Conservation (phyloP, 2,113 vertebrate genomes). For the Columba livia region DNA sequence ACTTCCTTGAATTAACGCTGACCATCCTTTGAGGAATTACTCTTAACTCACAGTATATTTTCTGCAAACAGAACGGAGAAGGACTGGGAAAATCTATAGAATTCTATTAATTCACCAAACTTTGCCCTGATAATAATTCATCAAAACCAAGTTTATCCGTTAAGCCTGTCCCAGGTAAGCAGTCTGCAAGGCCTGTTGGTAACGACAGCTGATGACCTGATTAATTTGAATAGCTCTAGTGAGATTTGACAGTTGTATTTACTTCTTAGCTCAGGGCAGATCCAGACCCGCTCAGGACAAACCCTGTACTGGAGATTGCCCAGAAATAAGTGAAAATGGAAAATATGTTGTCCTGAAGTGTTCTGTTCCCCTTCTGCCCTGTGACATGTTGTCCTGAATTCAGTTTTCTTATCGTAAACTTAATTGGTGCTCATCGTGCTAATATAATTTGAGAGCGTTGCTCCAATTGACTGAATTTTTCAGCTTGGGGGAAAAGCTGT, state of each 20-base stretch:
- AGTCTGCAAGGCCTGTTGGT: background rate
- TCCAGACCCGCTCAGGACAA: background rate
- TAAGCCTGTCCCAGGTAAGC: background rate
- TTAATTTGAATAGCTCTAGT: background rate
- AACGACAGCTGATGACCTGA: background rate
- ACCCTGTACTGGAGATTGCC: background rate
- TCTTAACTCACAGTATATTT: background rate
- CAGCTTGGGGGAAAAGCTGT: background rate
- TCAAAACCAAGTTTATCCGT: background rate
- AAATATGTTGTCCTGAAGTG: background rate
- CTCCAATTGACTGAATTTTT: background rate
- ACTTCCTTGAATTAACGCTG: background rate
- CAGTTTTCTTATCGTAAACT: background rate
- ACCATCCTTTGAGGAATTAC: background rate
- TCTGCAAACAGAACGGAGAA: background rate
- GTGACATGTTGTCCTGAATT: background rate
- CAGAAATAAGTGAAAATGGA: background rate
- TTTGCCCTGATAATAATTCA: background rate
- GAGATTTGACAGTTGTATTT: background rate
- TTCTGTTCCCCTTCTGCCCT: background rate
- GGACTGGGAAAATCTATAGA: background rate
- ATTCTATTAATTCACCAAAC: background rate
- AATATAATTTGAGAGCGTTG: background rate
- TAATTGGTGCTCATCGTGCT: background rate
- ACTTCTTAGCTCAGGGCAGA: no score